Evolutionary conservation across 2,888 invertebrate species (phyloP), one percentile per base, ranked within the genome.

Genomic region (Phorcus lineatus): DNA sequence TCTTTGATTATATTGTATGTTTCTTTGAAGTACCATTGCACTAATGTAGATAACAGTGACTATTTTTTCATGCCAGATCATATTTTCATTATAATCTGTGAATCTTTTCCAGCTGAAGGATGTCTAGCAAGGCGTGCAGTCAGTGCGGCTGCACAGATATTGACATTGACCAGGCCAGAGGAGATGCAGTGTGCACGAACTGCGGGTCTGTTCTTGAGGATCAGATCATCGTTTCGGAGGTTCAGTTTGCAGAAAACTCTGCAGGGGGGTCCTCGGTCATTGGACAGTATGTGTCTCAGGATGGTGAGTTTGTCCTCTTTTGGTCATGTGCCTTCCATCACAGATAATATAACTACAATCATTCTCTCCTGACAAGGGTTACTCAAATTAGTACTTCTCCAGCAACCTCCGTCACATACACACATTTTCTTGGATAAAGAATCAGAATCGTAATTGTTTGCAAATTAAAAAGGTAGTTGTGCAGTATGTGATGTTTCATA

Each of bases 201-300:
- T 99, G 99, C 94, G 99, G 99, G 36, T 96, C 97, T 9, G 99
- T 99, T 0, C 94, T 99, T 19, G 99, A 99, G 92, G 98, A 99
- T 91, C 97, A 97, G 90, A 96, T 98, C 79, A 99, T 99, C 91
- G 98, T 99, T 31, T 97, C 97, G 1, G 99, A 99, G 93, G 96
- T 99, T 31, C 97, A 98, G 93, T 99, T 99, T 91, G 97, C 97
- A 93, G 99, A 99, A 93, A 96, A 96, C 91, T 95, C 96, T 11
- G 96, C 96, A 91, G 99, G 99, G 36, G 96, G 96, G 13, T 95
- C 96, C 75, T 96, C 96, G 82, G 97, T 97, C 19, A 95, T 98
- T 85, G 99, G 99, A 40, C 98, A 98, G 92, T 98, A 98, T 94
- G 98, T 98, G 0, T 96, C 97, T 3, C 96, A 96, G 2, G 98